phyloP scores from a whole-genome alignment of 2,888 invertebrate species.

The Unio delphinus region DNA sequence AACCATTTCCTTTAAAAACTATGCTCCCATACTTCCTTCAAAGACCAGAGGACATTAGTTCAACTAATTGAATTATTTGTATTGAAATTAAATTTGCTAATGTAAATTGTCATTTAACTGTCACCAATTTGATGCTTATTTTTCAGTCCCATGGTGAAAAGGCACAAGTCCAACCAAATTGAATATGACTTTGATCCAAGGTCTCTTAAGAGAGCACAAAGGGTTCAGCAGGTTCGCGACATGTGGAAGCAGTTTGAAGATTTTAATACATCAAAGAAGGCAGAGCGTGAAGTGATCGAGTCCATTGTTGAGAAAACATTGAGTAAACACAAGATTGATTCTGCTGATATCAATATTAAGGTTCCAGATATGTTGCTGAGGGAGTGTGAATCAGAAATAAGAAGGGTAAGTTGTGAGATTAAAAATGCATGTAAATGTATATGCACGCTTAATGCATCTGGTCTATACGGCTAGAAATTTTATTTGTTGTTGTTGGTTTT shows the following conservation, averaged over 20 bases:
- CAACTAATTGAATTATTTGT: too few species aligned
- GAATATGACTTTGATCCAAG: conserved; percentile 55
- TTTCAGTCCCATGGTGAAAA: conserved; percentile 41
- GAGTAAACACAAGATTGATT: conserved; percentile 56
- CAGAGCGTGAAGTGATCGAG: conserved; percentile 58
- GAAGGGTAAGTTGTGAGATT: conserved; percentile 47
- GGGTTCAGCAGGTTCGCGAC: conserved; percentile 58
- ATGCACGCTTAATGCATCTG: background rate
- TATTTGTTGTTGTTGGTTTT: too few species aligned
- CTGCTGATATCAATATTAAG: conserved; percentile 53
- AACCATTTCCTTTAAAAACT: too few species aligned
- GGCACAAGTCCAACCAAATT: conserved; percentile 31
- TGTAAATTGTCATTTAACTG: too few species aligned
- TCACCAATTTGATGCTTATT: too few species aligned
- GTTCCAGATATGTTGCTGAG: conserved; percentile 64
- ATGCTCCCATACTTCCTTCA: too few species aligned
- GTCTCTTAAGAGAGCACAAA: conserved; percentile 53
- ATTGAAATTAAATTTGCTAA: too few species aligned
- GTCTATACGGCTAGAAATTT: background rate
- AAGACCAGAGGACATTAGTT: too few species aligned
- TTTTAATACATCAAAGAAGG: conserved; percentile 37
- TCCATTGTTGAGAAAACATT: conserved; percentile 57
- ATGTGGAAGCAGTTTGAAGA: conserved; percentile 60
- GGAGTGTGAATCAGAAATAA: conserved; percentile 64
- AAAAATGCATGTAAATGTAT: background rate